Conservation (phyloP, 1,140 invertebrate genomes). For the Alviniconcha marisindica region DNA sequence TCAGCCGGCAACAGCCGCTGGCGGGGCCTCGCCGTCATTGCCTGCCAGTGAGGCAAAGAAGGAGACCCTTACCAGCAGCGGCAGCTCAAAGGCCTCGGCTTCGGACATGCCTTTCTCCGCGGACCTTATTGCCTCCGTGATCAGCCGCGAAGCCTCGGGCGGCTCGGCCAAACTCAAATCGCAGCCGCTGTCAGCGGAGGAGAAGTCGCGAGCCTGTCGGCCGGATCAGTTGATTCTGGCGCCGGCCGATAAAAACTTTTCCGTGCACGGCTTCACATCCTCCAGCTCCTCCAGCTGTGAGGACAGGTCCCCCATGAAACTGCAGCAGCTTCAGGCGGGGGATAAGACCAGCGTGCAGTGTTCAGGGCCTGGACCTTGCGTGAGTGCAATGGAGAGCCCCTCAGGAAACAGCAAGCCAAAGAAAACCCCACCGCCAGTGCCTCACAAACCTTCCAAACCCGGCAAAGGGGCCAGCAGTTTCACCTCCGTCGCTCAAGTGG, state of each 20-base stretch:
- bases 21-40: not conserved
- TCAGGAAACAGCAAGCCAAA: conserved; percentile 37
- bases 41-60: not conserved
- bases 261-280: conserved; percentile 64
- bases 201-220: conserved; percentile 37
- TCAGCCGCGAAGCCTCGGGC: conserved; percentile 28
- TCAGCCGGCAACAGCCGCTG: not conserved
- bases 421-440: conserved; percentile 58
- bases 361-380: not conserved
- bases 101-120: not conserved
- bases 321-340: too few relatives aligned
- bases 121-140: conserved; percentile 15
- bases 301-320: conserved; percentile 43
- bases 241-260: conserved; percentile 65
- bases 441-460: conserved; percentile 43
- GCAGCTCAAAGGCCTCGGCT: not conserved
- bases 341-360: not conserved
- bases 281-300: conserved; percentile 49
- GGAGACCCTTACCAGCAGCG: not conserved
- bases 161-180: conserved; percentile 18
- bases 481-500: conserved; percentile 5
- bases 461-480: not conserved
- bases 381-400: not conserved
- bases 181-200: conserved; percentile 26
- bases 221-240: conserved; percentile 65